phyloP scores from a whole-genome alignment of 2,888 invertebrate genomes.

The Drosophila meridionalis region DNA sequence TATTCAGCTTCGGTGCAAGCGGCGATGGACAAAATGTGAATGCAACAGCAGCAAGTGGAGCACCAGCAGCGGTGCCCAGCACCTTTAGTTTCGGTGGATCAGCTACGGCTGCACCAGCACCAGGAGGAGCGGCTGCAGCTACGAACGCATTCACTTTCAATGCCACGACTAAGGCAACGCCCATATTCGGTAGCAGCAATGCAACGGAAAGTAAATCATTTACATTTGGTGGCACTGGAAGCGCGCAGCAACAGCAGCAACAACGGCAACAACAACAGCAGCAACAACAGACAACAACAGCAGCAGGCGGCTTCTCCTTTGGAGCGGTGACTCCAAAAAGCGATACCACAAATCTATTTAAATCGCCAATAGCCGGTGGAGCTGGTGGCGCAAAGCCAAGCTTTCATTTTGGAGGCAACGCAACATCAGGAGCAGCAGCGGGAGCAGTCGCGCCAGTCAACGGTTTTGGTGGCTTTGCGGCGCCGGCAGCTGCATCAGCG shows the following conservation, averaged over 20 bases:
- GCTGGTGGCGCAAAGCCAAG: constrained; percentile 47
- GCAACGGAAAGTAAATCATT: constrained; percentile 38
- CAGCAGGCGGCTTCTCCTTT: constrained; percentile 60
- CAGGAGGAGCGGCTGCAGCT: not conserved
- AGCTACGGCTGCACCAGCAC: not conserved
- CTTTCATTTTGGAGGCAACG: constrained; percentile 57
- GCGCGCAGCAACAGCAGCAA: not conserved
- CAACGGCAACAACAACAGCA: constrained; percentile 23
- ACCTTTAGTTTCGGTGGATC: constrained; percentile 18
- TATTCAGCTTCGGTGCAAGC: constrained; percentile 37
- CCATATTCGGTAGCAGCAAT: constrained; percentile 35
- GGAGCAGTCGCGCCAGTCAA: constrained; percentile 7
- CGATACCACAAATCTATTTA: constrained; percentile 54
- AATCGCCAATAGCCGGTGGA: constrained; percentile 16
- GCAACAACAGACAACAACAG: constrained; percentile 15
- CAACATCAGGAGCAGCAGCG: constrained; percentile 11
- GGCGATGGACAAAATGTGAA: not conserved
- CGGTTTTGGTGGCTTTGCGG: constrained; percentile 44
- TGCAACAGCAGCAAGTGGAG: constrained; percentile 8
- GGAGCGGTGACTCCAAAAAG: constrained; percentile 31
- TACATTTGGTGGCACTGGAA: constrained; percentile 40
- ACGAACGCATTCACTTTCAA: constrained; percentile 27
- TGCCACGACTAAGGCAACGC: constrained; percentile 13
- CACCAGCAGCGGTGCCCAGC: not conserved
- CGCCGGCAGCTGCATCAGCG: constrained; percentile 15